Evolutionary conservation across 2,888 invertebrate genomes (phyloP).

Genomic region (Dryocosmus kuriphilus): DNA sequence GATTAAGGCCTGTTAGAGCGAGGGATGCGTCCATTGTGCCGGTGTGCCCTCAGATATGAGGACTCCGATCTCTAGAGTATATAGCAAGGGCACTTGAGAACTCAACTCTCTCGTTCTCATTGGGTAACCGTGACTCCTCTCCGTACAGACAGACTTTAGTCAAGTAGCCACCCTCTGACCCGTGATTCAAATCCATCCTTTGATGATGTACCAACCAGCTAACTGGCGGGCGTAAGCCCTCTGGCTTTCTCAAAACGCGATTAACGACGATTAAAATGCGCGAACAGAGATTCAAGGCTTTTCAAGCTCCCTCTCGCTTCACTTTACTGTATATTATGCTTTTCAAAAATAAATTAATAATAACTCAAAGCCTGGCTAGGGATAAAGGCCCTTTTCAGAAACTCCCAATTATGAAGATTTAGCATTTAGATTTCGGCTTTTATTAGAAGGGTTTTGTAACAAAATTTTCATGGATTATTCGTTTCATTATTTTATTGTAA

Average conservation of each 20-base stretch:
- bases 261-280: slow-evolving; percentile 55
- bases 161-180: slow-evolving; percentile 50
- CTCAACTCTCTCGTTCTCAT: slow-evolving; percentile 61
- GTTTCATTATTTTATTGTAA: not conserved
- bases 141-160: slow-evolving; percentile 53
- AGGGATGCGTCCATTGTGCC: slow-evolving; percentile 68
- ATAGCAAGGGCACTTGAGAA: slow-evolving; percentile 66
- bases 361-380: not conserved
- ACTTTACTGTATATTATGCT: not conserved
- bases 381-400: not conserved
- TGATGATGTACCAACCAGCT: slow-evolving; percentile 35
- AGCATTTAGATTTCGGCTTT: not conserved
- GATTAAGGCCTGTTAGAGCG: slow-evolving; percentile 72
- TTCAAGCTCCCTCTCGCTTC: slow-evolving; percentile 29
- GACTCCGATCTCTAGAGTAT: slow-evolving; percentile 61
- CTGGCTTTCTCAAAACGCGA: slow-evolving; percentile 45
- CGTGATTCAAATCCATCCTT: slow-evolving; percentile 47
- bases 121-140: slow-evolving; percentile 58
- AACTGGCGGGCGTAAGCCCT: slow-evolving; percentile 18
- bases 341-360: slow-evolving; percentile 9
- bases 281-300: slow-evolving; percentile 47
- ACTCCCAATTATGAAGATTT: not conserved
- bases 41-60: slow-evolving; percentile 64
- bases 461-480: not conserved
- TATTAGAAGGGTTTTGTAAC: not conserved